Evolutionary conservation across 2,113 vertebrate species (phyloP), one percentile per base, ranked within the genome.

Genomic region (Ivindomyrus marchei): DNA sequence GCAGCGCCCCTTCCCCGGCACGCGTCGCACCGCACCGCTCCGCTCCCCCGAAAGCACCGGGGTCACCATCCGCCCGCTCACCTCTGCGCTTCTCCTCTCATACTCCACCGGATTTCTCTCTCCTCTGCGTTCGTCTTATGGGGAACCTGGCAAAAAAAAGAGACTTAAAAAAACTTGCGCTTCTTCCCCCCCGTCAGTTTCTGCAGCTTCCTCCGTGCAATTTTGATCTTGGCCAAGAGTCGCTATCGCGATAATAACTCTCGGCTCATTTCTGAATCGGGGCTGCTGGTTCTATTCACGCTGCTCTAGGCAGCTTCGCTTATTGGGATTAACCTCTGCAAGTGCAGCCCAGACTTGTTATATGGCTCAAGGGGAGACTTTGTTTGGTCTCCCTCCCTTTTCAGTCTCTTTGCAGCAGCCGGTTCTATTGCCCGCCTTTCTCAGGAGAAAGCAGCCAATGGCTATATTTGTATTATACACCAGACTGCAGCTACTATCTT

Each of bases 271-370:
- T 42, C 27, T 83, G 46, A 77, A 80, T 89, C 42, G 24, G n/a
- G 39, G 88, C 50, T 50, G 74, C 77, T 89, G n/a, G 9, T 62
- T 27, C 47, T 83, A 42, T 84, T 84, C 24, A 50, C 88, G 70
- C 90, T 90, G 42, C 52, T 56, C 21, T 89, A 56, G 88, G 90
- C 89, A 80, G 90, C 52, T 91, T 10, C n/a, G 50, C n/a, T 13
- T 89, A 89, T 66, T 91, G 89, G 92, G 74, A 90, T 31, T 91
- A 88, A 91, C 92, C 91, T 89, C 91, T 90, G 89, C 89, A 70
- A 90, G 92, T 94, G 92, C 90, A 94, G 94, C 94, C 92, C 94
- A 94, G 95, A 95, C 95, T 94, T 96, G 95, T 93, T 94, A 87
- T 85, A 93, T 93, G 95, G 95, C 95, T 95, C 91, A 90, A 95